A percentile compares a stretch with the other conserved stretches of the same genome.
phyloP scores from a whole-genome alignment of 2,888 invertebrate species.

The Drosophila glabriapex region DNA sequence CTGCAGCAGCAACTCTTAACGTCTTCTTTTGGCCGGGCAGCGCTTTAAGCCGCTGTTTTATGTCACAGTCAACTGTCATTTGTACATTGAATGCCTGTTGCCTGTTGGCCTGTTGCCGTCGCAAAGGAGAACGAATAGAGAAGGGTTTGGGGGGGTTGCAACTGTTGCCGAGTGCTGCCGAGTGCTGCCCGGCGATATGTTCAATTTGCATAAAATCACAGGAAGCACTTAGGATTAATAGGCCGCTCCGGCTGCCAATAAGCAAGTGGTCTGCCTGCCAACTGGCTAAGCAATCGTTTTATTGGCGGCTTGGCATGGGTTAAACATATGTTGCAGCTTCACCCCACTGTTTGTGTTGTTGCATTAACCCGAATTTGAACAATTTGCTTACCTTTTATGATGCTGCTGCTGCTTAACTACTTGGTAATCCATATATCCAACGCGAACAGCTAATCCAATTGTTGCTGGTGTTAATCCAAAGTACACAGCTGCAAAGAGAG shows the following conservation, averaged over 20 bases:
- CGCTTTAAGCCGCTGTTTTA: conserved; percentile 80
- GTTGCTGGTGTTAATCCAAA: conserved; percentile 31
- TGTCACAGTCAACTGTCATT: conserved; percentile 84
- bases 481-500: conserved; percentile 37
- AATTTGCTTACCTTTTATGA: conserved; percentile 59
- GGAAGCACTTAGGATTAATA: conserved; percentile 81
- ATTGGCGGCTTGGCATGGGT: conserved; percentile 40
- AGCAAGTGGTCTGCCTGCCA: conserved; percentile 16
- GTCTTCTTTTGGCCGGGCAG: conserved; percentile 75
- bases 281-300: conserved; percentile 13
- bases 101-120: conserved; percentile 15
- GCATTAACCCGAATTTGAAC: conserved; percentile 40
- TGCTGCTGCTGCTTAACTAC: conserved; percentile 11
- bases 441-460: conserved; percentile 54
- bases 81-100: conserved; percentile 71
- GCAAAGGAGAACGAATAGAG: not conserved
- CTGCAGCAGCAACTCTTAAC: conserved; percentile 63
- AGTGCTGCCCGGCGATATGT: conserved; percentile 68
- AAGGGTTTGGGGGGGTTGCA: not conserved
- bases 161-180: conserved; percentile 15
- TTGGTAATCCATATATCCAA: conserved; percentile 48
- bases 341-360: conserved; percentile 22
- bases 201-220: conserved; percentile 80
- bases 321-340: conserved; percentile 49
- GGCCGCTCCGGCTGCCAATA: conserved; percentile 51